Conservation (phyloP, 2,888 invertebrate genomes). For the Panzeria rudis region DNA sequence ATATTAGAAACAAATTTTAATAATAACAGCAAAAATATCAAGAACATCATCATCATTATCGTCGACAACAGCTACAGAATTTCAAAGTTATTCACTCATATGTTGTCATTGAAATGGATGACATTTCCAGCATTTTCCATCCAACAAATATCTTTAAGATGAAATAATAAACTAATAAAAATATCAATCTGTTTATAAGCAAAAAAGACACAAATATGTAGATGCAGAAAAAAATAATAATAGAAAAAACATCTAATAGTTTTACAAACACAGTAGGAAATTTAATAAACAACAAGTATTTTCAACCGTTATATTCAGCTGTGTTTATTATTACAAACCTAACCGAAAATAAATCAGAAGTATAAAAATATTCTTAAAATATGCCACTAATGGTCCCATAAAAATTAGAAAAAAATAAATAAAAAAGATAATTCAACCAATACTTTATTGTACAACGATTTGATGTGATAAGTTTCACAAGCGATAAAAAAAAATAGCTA, state of each 20-base stretch:
- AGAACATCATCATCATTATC: constrained; percentile 30
- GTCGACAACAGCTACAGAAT: constrained; percentile 47
- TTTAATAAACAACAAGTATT: background rate
- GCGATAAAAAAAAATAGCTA: too few species aligned
- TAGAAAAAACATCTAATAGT: background rate
- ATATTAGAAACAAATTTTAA: constrained; percentile 33
- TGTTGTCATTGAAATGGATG: constrained; percentile 52
- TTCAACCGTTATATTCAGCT: too few species aligned
- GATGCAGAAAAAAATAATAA: background rate
- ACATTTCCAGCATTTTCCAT: constrained; percentile 22
- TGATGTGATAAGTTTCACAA: too few species aligned
- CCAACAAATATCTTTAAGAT: constrained; percentile 55
- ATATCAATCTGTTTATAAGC: constrained; percentile 58
- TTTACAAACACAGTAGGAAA: constrained; percentile 9
- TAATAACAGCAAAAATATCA: constrained; percentile 13
- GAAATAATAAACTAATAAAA: constrained; percentile 68
- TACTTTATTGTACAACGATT: too few species aligned
- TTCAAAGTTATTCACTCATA: constrained; percentile 61
- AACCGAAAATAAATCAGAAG: too few species aligned
- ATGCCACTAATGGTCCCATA: too few species aligned
- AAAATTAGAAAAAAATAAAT: too few species aligned
- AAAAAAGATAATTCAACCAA: too few species aligned
- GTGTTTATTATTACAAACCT: too few species aligned
- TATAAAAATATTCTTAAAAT: too few species aligned
- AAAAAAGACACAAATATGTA: constrained; percentile 2